Percentiles rank a stretch among this genome's conserved stretches.
Evolutionary conservation across 2,888 invertebrate genomes (phyloP).

Genomic region (Andrena bicolor): DNA sequence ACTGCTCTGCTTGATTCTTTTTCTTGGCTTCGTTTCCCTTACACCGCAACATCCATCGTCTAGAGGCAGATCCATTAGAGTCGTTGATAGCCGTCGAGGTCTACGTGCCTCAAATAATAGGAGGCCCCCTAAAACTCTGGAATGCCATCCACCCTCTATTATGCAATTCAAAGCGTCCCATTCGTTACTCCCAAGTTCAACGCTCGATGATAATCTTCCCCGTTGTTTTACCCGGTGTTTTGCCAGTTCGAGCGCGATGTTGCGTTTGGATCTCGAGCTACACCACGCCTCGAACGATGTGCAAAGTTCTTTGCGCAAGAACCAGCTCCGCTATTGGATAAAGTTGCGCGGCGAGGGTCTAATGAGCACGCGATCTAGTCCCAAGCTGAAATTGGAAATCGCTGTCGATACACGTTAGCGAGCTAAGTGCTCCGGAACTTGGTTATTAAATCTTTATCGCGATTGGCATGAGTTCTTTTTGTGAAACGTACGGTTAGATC

Average conservation of each 20-base stretch:
- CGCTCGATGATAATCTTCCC: constrained; percentile 9
- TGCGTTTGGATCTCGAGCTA: neutral
- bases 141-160: neutral
- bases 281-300: constrained; percentile 17
- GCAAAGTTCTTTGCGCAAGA: constrained; percentile 44
- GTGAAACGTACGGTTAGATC: neutral
- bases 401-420: constrained; percentile 38
- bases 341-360: constrained; percentile 36
- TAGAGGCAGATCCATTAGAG: constrained; percentile 59
- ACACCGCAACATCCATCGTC: constrained; percentile 37
- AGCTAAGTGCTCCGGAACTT: constrained; percentile 39
- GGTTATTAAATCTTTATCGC: constrained; percentile 30
- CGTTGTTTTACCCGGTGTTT: constrained; percentile 27
- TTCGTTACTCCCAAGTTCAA: constrained; percentile 21
- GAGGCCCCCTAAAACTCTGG: neutral
- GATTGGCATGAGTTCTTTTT: neutral
- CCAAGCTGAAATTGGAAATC: constrained; percentile 34
- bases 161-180: constrained; percentile 6
- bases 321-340: constrained; percentile 46
- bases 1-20: constrained; percentile 27
- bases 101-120: constrained; percentile 28
- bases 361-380: constrained; percentile 53
- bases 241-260: constrained; percentile 3
- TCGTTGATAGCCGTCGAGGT: constrained; percentile 28
- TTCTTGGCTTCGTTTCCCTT: constrained; percentile 28